Evolutionary conservation across 2,113 vertebrate species (phyloP).

Genomic region (Callipepla squamata): DNA sequence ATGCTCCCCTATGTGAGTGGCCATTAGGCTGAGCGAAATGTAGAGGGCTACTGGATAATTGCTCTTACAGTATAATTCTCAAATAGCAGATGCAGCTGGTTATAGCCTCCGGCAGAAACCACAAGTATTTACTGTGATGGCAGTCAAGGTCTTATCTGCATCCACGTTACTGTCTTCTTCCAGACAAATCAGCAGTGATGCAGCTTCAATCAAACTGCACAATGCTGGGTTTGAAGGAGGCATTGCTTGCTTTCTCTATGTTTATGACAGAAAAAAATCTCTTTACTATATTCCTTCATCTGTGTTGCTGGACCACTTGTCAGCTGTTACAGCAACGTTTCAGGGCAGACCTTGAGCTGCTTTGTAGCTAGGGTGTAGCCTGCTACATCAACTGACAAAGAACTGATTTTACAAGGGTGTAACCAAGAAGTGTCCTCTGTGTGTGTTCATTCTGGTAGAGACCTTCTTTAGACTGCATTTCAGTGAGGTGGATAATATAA

Average conservation of each 20-base stretch:
- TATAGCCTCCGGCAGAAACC: slow-evolving; percentile 1
- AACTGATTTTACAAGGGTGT: neutral
- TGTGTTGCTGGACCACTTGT: neutral
- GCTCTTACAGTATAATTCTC: neutral
- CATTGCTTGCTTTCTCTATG: neutral
- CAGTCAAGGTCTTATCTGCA: slow-evolving; percentile 21
- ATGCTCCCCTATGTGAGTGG: neutral
- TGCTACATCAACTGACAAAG: neutral
- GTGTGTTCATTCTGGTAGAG: neutral
- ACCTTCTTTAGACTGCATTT: neutral
- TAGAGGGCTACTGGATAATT: neutral
- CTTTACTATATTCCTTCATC: neutral
- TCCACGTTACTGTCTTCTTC: neutral
- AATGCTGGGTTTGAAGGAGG: neutral
- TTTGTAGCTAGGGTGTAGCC: neutral
- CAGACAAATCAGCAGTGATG: neutral
- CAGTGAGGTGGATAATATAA: neutral
- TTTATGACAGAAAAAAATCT: neutral
- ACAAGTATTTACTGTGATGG: neutral
- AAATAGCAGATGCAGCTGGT: neutral
- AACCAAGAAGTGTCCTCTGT: neutral
- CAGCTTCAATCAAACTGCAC: neutral
- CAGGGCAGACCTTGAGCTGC: neutral
- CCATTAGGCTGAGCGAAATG: neutral
- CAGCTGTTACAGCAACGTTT: neutral